Evolutionary conservation across 2,113 vertebrate species (phyloP).

Genomic region (Lanius ludovicianus): DNA sequence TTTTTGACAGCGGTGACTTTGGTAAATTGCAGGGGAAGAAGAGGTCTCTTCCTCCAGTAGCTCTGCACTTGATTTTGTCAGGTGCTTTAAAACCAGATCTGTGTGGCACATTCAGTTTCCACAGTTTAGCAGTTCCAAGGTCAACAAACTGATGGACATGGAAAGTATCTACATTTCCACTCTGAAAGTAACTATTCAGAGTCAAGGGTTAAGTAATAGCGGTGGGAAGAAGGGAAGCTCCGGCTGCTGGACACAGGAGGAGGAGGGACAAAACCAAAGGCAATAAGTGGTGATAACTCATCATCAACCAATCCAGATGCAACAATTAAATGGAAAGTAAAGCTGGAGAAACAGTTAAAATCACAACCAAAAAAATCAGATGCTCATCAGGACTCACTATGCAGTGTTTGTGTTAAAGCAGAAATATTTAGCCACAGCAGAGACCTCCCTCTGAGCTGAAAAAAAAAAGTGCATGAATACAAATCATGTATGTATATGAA

Average conservation of each 20-base stretch:
- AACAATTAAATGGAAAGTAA: neutral
- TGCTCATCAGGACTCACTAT: neutral
- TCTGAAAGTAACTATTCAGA: neutral
- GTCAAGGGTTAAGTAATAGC: neutral
- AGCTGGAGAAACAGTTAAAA: neutral
- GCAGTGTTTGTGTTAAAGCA: neutral
- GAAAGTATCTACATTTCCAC: neutral
- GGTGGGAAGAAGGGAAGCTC: neutral
- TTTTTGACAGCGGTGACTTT: conserved; percentile 31
- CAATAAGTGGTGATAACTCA: neutral
- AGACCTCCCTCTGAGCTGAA: neutral
- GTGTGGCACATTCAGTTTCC: neutral
- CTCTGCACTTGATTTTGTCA: conserved; percentile 44
- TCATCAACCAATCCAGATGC: neutral
- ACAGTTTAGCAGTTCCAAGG: conserved; percentile 27
- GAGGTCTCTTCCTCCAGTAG: conserved; percentile 45
- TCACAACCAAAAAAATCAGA: neutral
- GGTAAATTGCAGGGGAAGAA: conserved; percentile 42
- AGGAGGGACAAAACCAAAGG: neutral
- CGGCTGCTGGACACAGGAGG: neutral
- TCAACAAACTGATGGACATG: conserved; percentile 24
- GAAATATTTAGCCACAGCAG: neutral
- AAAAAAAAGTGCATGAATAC: neutral
- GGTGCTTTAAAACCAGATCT: conserved; percentile 35
- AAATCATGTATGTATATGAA: neutral